Base-by-base conservation (phyloP, 2,797 vertebrate genomes). In the Coranthus polyacanthus region DNA sequence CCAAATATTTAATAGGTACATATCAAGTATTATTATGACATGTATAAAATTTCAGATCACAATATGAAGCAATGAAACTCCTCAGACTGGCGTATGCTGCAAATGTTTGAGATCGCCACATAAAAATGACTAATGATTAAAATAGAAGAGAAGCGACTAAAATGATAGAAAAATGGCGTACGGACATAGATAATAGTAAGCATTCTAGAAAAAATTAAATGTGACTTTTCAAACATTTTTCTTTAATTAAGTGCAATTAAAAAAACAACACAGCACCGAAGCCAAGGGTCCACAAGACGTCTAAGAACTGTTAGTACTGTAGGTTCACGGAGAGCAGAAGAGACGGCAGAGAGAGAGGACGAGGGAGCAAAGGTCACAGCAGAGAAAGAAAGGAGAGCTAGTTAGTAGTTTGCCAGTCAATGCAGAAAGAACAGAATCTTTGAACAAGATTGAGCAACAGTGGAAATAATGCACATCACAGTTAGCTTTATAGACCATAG, bases 1-100 rank as follows among this genome's bases (percentile, higher is more conserved):
- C 95, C 97, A 99, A 98, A 98, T 97, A 97, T 98, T 98, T 98
- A 98, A 96, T 98, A 95, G 93, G 95, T 97, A 96, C 96, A 97
- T 94, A 96, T 96, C 79, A 87, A 94, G 93, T 92, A 92, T 95
- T 96, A 96, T 96, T 96, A 96, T 97, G 96, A 94, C 96, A 97
- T 97, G 96, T 98, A 99, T 96, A 98, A 98, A 98, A 99, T 96
- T 95, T 97, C 93, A 93, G 94, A 95, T 97, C 96, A 98, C 96
- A 96, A 97, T 95, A 96, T 95, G 95, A 97, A 97, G 96, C 95
- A 61, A 95, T 96, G 95, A 92, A 95, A 92, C 87, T 95, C 92
- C 94, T 93, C 92, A 94, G 95, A 93, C 93, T 93, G 94, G 91
- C 91, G 29, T 68, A 79, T 65, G 82, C 82, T 85, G 84, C 79